A percentile compares a stretch with the other conserved stretches of the same genome.
Evolutionary conservation across 2,888 invertebrate genomes (phyloP).

Genomic region (Baccha elongata): DNA sequence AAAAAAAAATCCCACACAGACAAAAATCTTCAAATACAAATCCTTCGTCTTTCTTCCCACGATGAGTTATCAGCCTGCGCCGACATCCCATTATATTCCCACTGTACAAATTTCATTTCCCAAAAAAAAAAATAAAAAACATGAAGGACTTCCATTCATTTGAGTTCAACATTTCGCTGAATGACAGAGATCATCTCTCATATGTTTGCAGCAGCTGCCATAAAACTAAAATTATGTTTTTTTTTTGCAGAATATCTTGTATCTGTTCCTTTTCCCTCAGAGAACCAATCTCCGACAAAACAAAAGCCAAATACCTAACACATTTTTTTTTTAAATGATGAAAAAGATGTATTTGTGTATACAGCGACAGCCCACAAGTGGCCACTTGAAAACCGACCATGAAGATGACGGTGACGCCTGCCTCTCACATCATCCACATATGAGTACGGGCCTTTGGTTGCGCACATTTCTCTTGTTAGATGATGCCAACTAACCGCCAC

Average conservation of each 20-base stretch:
- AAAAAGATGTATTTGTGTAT: neutral
- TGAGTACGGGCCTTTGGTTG: constrained; percentile 28
- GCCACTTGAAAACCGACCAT: constrained; percentile 65
- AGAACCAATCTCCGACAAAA: constrained; percentile 39
- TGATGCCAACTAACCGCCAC: constrained; percentile 45
- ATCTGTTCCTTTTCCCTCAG: constrained; percentile 22
- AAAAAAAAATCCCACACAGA: neutral
- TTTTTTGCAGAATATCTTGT: constrained; percentile 38
- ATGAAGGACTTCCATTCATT: constrained; percentile 69
- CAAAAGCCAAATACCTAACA: constrained; percentile 22
- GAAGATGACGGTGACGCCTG: constrained; percentile 46
- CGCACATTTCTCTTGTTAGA: constrained; percentile 54
- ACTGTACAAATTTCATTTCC: neutral
- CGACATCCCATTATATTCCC: neutral
- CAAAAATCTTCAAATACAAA: constrained; percentile 8
- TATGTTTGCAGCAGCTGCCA: constrained; percentile 45
- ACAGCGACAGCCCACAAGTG: constrained; percentile 68
- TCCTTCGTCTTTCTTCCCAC: constrained; percentile 60
- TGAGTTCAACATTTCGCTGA: constrained; percentile 34
- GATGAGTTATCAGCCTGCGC: constrained; percentile 46
- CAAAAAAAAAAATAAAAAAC: constrained; percentile 36
- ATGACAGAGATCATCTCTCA: constrained; percentile 63
- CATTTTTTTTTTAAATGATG: constrained; percentile 3
- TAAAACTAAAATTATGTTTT: constrained; percentile 26
- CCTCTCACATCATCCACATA: constrained; percentile 41